Evolutionary conservation across 92 coral and sea anemone species (phyloP).

Genomic region (Muricea muricata): DNA sequence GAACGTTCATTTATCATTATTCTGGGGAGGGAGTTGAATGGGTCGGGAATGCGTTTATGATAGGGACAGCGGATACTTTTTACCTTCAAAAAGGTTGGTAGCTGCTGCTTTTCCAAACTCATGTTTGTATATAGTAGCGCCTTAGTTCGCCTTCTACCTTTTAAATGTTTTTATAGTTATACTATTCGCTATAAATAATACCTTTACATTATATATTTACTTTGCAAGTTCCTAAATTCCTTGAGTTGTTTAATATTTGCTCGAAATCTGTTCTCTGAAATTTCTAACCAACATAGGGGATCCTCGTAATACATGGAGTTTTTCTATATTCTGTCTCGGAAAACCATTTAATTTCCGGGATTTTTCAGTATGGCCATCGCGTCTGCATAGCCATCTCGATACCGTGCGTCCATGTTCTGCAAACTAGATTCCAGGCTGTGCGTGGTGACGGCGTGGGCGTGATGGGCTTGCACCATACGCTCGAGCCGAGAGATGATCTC

Average conservation of each 20-base stretch:
- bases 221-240: not conserved
- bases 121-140: too few relatives aligned
- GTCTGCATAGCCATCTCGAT: slow-evolving; percentile 90
- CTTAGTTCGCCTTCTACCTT: not conserved
- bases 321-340: not conserved
- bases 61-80: too few relatives aligned
- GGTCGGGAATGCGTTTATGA: too few relatives aligned
- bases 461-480: slow-evolving; percentile 98
- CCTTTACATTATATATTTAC: not conserved
- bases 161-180: not conserved
- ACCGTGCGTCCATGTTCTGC: slow-evolving; percentile 92
- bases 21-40: too few relatives aligned
- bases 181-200: not conserved
- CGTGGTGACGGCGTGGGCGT: slow-evolving; percentile 95
- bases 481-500: slow-evolving; percentile 98
- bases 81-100: not conserved
- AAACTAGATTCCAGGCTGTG: slow-evolving; percentile 98
- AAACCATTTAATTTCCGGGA: slow-evolving; percentile 1
- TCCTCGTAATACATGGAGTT: not conserved
- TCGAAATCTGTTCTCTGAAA: not conserved
- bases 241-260: not conserved
- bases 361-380: slow-evolving; percentile 81
- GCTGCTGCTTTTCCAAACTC: too few relatives aligned
- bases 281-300: not conserved
- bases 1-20: too few relatives aligned